phyloP scores from a whole-genome alignment of 2,888 invertebrate species.

The Lutraria lutraria region DNA sequence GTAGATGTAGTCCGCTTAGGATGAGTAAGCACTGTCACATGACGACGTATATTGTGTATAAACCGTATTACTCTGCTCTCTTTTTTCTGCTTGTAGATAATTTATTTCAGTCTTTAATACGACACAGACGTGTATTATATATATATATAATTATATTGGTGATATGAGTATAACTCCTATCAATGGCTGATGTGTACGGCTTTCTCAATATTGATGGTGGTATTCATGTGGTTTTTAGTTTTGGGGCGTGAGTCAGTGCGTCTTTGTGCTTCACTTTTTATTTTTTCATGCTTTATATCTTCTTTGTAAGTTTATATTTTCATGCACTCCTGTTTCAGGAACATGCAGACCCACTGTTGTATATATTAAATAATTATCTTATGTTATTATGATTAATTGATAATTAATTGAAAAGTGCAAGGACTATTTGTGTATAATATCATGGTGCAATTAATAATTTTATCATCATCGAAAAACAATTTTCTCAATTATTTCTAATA shows the following conservation, averaged over 20 bases:
- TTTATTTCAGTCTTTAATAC: slow-evolving; percentile 74
- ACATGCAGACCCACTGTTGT: neutral
- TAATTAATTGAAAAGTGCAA: too few species aligned
- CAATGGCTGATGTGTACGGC: slow-evolving; percentile 59
- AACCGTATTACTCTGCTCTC: slow-evolving; percentile 71
- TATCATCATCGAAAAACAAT: too few species aligned
- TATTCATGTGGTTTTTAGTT: slow-evolving; percentile 15
- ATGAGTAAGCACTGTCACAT: slow-evolving; percentile 86
- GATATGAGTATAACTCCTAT: slow-evolving; percentile 66
- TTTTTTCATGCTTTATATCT: slow-evolving; percentile 13
- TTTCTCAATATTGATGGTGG: slow-evolving; percentile 52
- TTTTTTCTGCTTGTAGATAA: slow-evolving; percentile 72
- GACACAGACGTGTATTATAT: slow-evolving; percentile 60
- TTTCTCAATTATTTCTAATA: too few species aligned
- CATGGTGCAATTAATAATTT: too few species aligned
- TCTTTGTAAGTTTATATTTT: neutral
- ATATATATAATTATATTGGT: slow-evolving; percentile 60
- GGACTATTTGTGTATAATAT: too few species aligned
- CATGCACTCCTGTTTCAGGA: neutral
- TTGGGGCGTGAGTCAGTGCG: slow-evolving; percentile 20
- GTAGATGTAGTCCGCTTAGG: slow-evolving; percentile 86
- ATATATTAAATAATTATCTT: neutral
- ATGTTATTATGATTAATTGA: neutral
- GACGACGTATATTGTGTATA: slow-evolving; percentile 79
- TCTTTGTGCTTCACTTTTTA: slow-evolving; percentile 15